Evolutionary conservation across 2,797 vertebrate genomes (phyloP).

Genomic region (Sebastes steindachneri): DNA sequence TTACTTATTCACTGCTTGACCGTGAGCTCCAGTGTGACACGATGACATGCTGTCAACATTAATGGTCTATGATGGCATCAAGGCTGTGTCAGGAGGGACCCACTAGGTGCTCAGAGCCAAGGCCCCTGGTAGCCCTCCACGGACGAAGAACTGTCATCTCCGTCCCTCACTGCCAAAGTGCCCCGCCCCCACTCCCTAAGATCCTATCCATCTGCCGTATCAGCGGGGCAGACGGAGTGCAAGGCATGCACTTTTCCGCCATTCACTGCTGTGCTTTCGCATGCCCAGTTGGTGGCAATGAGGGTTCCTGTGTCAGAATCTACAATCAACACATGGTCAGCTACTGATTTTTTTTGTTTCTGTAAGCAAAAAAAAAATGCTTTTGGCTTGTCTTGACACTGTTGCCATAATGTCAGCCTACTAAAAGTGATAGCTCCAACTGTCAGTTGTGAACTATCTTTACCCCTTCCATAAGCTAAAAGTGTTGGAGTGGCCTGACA

Average conservation of each 20-base stretch:
- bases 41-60: slow-evolving; percentile 71
- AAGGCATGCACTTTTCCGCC: slow-evolving; percentile 72
- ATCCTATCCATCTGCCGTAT: slow-evolving; percentile 77
- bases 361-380: slow-evolving; percentile 8
- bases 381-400: not conserved
- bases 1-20: slow-evolving; percentile 51
- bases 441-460: slow-evolving; percentile 7
- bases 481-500: slow-evolving; percentile 29
- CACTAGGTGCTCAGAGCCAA: slow-evolving; percentile 70
- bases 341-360: slow-evolving; percentile 5
- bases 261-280: slow-evolving; percentile 59
- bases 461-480: slow-evolving; percentile 10
- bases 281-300: slow-evolving; percentile 33
- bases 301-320: slow-evolving; percentile 42
- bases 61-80: slow-evolving; percentile 77
- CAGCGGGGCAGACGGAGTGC: slow-evolving; percentile 67
- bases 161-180: slow-evolving; percentile 65
- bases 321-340: slow-evolving; percentile 41
- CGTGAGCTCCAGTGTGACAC: slow-evolving; percentile 59
- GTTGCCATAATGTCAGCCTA: not conserved
- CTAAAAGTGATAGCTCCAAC: not conserved
- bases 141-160: slow-evolving; percentile 74
- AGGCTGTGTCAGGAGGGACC: slow-evolving; percentile 72
- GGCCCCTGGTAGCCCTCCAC: slow-evolving; percentile 67
- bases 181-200: slow-evolving; percentile 56